Base-by-base conservation (phyloP, 2,888 invertebrate genomes). In the Caenorhabditis sp. region DNA sequence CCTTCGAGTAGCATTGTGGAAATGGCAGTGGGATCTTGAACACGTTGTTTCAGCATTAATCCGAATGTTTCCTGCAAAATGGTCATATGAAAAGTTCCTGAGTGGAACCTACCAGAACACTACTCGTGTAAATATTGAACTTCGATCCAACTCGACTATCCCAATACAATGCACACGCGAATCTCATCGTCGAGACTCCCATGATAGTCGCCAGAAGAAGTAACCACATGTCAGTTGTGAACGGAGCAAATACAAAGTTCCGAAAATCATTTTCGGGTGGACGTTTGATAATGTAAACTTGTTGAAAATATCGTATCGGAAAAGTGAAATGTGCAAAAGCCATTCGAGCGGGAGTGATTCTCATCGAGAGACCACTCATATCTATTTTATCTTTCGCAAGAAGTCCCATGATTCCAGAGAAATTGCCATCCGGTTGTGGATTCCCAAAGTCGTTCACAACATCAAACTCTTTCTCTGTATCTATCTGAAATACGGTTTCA, bases 321-420 rank as follows among this genome's bases (percentile, higher is more conserved):
- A 87, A 87, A 16, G 88, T 87, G 51, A 88, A 88, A 79, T 86
- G 87, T 26, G 87, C 88, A 19, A 77, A 80, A 68, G 70, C 68
- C 87, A 87, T 87, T 56, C 88, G 63, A 31, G 75, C 84, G 0
- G 87, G 85, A 5, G 88, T 87, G 14, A 88, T 85, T 54, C 87
- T 58, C 85, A 88, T 86, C 12, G 88, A 87, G 10, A 87, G 69
- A 22, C 85, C 88, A 41, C 85, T 74, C 86, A 88, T 86, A 64
- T 88, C 88, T 16, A 88, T 87, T 47, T 81, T 75, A 63, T 88
- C 85, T n/a, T 76, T 51, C 3, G 86, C 84, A 51, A 88, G 49
- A 0, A 88, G 83, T 24, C 88, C 88, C 86, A 88, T 85, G 16
- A 87, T 84, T 58, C 88, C 88, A 26, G 84, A 82, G 51, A 85